Evolutionary conservation across 2,797 vertebrate genomes (phyloP).

Genomic region (Takifugu ocellatus): DNA sequence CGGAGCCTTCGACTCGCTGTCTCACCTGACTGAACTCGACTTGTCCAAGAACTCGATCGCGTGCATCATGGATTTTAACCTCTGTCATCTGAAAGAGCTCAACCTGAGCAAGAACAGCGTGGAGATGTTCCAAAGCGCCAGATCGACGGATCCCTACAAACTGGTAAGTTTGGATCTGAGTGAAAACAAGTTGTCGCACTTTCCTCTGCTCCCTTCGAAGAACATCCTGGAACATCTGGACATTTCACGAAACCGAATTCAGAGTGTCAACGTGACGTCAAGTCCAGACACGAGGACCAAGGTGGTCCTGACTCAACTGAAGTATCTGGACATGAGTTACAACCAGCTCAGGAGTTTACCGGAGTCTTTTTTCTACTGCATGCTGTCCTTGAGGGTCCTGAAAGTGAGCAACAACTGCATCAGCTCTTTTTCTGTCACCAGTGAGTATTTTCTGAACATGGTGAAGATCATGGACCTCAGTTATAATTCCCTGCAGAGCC

Average conservation of each 20-base stretch:
- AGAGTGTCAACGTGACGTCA: slow-evolving; percentile 62
- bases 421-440: slow-evolving; percentile 61
- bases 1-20: slow-evolving; percentile 85
- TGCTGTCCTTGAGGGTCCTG: slow-evolving; percentile 79
- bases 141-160: slow-evolving; percentile 60
- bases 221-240: slow-evolving; percentile 83
- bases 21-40: slow-evolving; percentile 81
- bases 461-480: slow-evolving; percentile 82
- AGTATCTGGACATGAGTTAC: slow-evolving; percentile 89
- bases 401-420: slow-evolving; percentile 93
- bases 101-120: slow-evolving; percentile 94
- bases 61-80: slow-evolving; percentile 91
- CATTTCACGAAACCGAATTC: slow-evolving; percentile 86
- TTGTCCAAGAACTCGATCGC: slow-evolving; percentile 93
- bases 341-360: slow-evolving; percentile 85
- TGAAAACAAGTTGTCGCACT: slow-evolving; percentile 85
- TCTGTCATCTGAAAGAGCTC: slow-evolving; percentile 78
- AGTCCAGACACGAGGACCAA: slow-evolving; percentile 38
- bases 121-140: slow-evolving; percentile 80
- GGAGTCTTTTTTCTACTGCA: slow-evolving; percentile 73
- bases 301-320: slow-evolving; percentile 62
- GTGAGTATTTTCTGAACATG: slow-evolving; percentile 52
- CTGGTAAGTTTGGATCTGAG: slow-evolving; percentile 85
- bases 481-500: slow-evolving; percentile 79
- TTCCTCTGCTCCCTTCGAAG: slow-evolving; percentile 80